These are phyloP conservation scores for Larimichthys crocea DNA, from an alignment of 2,113 vertebrate species.

Conservation along the genomic window DNA sequence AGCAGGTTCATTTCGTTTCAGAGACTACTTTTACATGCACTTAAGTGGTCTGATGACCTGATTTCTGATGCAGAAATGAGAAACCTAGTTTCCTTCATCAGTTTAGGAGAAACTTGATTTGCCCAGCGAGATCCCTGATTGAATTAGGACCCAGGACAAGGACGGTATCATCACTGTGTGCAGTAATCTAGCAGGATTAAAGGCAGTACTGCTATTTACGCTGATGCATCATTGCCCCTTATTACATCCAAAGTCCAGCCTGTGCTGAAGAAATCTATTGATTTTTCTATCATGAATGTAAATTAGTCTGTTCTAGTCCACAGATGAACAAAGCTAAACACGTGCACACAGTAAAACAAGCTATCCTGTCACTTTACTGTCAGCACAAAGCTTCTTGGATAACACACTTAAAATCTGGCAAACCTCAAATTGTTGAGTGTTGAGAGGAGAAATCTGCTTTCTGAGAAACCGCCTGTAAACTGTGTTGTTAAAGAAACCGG, in stretches of 20 bases:
- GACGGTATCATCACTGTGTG: slow-evolving; percentile 14
- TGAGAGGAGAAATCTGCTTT: background rate
- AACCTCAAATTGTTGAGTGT: background rate
- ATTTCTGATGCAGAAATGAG: background rate
- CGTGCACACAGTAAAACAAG: background rate
- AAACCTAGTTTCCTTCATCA: background rate
- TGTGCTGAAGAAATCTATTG: background rate
- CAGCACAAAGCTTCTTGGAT: background rate
- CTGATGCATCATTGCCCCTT: background rate
- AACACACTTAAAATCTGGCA: background rate
- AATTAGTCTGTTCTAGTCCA: background rate
- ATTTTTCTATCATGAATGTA: background rate
- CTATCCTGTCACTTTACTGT: background rate
- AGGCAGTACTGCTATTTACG: background rate
- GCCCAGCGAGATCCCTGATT: background rate
- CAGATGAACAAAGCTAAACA: background rate
- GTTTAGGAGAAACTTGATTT: slow-evolving; percentile 1
- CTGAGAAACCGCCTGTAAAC: background rate
- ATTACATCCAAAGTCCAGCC: background rate
- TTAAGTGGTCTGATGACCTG: slow-evolving; percentile 22
- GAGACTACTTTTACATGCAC: slow-evolving; percentile 58
- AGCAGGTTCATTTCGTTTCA: slow-evolving; percentile 43
- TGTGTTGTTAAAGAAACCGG: background rate
- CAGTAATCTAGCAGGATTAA: slow-evolving; percentile 8
- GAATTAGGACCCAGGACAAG: background rate